Evolutionary conservation across 1,140 invertebrate species (phyloP).

Genomic region (Tetraneura akinire): DNA sequence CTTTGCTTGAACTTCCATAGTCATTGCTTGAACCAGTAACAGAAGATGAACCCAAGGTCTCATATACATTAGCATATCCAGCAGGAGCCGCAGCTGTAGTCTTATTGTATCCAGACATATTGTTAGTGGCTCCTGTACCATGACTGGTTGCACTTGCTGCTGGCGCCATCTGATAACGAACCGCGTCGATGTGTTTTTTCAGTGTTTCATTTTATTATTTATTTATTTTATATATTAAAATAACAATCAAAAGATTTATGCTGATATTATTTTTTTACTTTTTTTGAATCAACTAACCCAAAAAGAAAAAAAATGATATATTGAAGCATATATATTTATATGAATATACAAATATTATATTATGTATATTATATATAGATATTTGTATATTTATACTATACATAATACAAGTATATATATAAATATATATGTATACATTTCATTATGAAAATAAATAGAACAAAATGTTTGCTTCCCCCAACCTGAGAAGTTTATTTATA

Average conservation of each 20-base stretch:
- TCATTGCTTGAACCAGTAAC: constrained; percentile 40
- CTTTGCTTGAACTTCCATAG: constrained; percentile 46
- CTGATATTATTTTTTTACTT: constrained; percentile 33
- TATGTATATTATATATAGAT: neutral
- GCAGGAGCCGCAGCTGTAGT: constrained; percentile 37
- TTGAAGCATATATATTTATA: constrained; percentile 24
- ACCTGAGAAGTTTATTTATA: constrained; percentile 26
- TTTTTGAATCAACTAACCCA: constrained; percentile 30
- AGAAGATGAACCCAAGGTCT: constrained; percentile 40
- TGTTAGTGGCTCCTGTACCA: constrained; percentile 36
- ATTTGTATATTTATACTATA: neutral
- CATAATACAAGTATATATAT: neutral
- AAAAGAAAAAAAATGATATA: constrained; percentile 36
- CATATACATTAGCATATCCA: constrained; percentile 39
- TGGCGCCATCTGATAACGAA: constrained; percentile 51
- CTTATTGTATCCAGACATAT: constrained; percentile 42
- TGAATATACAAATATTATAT: neutral
- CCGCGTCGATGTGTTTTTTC: constrained; percentile 48
- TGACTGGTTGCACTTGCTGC: constrained; percentile 44
- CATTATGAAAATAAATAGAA: neutral
- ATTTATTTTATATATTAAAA: constrained; percentile 47
- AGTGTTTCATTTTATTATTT: constrained; percentile 47
- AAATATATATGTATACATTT: neutral
- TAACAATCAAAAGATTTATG: constrained; percentile 32
- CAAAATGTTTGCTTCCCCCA: constrained; percentile 11